Base-by-base conservation (phyloP, 2,888 invertebrate genomes). In the Leptopilina drosophilae region DNA sequence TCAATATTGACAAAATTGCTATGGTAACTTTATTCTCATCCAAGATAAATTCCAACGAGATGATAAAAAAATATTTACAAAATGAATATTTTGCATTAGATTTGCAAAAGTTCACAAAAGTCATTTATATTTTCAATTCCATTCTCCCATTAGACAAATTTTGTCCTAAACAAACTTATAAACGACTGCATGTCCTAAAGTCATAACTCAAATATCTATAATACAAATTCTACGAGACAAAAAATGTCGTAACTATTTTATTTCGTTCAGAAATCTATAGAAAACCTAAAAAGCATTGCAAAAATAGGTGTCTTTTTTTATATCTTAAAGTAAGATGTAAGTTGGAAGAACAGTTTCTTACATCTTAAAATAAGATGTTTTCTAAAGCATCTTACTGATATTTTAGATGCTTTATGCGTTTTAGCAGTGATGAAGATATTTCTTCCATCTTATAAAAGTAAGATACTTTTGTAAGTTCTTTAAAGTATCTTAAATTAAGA, bases 1-100 rank as follows among this genome's bases (percentile, higher is more conserved):
- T 85, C 85, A 85, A 87, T 85, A 86, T 86, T 85, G 85, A 86
- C 84, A 56, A 53, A 40, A 73, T 73, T 78, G 53, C 56, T 33
- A 56, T 73, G 26, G 73, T 11, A 69, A 53, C 69, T 33, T 53
- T 64, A 66, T 42, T 66, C 49, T 26, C 76, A 59, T n/a, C 26
- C 46, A 62, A 15, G 66, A 66, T 65, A 78, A 26, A 75, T 76
- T 65, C 66, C 46, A 66, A 75, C 49, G 14, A 73, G 69, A 73
- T 53, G 53, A n/a, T 73, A 73, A 73, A n/a, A 73, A 73, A 73
- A 73, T 73, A 73, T 73, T 73, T 56, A 53, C 53, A 9, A 26
- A 53, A 12, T 33, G 6, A 73, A 8, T 56, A 56, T n/a, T 73
- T 53, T 8, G 20, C 26, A 4, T 73, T 56, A n/a, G n/a, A 20